Evolutionary conservation across 92 coral and sea anemone species (phyloP), one percentile per base, ranked within the genome.

Genomic region (Siderastrea radians): DNA sequence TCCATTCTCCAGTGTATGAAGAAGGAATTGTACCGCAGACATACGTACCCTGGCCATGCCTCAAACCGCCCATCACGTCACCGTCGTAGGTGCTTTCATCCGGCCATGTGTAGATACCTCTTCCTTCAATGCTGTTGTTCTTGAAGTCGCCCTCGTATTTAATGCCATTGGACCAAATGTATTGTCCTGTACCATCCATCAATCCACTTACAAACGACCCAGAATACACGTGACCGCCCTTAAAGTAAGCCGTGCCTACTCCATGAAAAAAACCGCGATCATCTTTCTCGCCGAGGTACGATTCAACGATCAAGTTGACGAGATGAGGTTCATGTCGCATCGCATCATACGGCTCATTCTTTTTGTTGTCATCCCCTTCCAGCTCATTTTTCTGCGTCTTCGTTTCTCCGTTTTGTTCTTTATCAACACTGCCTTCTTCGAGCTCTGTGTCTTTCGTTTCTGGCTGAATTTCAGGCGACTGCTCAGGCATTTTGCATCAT

Each of bases 51-150:
- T 90, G 96, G 66, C 99, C 98, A 93, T 95, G 95, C 13, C 99
- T 84, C 52, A 98, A 75, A 15, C 98, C 98, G 67, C 88, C 85
- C 52, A 68, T 81, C 45, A 98, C 99, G 38, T 98, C 98, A 2
- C 99, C 99, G 63, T 98, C 96, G 68, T 96, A 98, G 3, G 88
- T 88, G 85, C 99, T 98, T 19, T 88, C 98, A 77, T 98, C 99
- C 3, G 84, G 77, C 99, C 99, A 98, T 5, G 95, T 94, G 84
- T 98, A 98, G 65, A 65, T 71, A 1, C 99, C 99, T n/a, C 80
- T 80, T 1, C 99, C 99, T 78, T 92, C 97, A 14, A 96, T 91
- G 58, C 49, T 86, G 91, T 96, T 98, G 7, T 87, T 83, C 67
- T 88, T 86, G 89, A 98, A 98, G 48, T 96, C 98, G 7, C 99